Evolutionary conservation across 2,113 vertebrate species (phyloP), one percentile per base, ranked within the genome.

Genomic region (Phalacrocorax pelagicus): DNA sequence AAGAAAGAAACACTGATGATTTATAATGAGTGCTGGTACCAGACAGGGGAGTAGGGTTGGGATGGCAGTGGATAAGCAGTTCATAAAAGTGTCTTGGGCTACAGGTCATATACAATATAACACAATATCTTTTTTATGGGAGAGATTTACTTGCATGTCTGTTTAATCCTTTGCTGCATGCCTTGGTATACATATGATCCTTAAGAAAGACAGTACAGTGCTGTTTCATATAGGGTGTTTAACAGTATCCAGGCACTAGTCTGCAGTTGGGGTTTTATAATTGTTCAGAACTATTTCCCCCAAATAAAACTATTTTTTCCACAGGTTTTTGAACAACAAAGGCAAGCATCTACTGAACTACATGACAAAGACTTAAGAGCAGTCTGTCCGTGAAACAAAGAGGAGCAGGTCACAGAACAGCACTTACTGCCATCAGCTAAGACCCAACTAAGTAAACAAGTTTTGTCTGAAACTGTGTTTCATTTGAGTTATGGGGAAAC

Each of bases 31-130:
- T 73, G 66, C 46, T 92, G 70, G 66, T 94, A 95, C 70, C 70
- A 97, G 77, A 92, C n/a, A 88, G 16, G 18, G 65, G 55, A 90
- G 81, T 58, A 81, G n/a, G 70, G 12, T 27, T 86, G 66, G 70
- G 95, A 89, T 91, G 92, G 95, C 61, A 92, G 73, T 79, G 78
- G 92, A 96, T 97, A 95, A 96, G 84, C 92, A 95, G 86, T 89
- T 95, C 95, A 97, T 95, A 94, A 94, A 94, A 95, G 78, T 92
- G 86, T 95, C 96, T 91, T 95, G 96, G 83, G 83, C 91, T 95
- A 91, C 92, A 94, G 88, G 91, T 96, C 92, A 97, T 91, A 94
- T 58, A 79, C 88, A 94, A 89, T 86, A 84, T 80, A 96, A 94
- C 69, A 94, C 83, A 96, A 16, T 94, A 92, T 97, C 83, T 91